Conservation (phyloP, 2,797 vertebrate species). For the Acrossocheilus wenchowensis region DNA sequence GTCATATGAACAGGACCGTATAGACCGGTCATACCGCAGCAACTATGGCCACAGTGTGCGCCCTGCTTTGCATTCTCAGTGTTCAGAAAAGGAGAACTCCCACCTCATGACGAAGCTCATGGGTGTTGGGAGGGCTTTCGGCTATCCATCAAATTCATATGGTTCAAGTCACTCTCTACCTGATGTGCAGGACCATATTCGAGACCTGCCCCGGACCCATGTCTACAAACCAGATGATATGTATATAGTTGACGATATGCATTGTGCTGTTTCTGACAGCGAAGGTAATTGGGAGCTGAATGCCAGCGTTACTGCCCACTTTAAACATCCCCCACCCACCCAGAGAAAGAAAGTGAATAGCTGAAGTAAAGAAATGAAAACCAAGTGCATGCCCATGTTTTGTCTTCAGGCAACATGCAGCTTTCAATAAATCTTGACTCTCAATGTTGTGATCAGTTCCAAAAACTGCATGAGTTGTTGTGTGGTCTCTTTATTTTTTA, state of each 20-base stretch:
- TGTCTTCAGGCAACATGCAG: conserved; percentile 72
- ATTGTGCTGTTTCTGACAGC: conserved; percentile 99
- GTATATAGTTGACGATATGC: conserved; percentile 97
- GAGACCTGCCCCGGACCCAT: conserved; percentile 94
- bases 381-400: conserved; percentile 79
- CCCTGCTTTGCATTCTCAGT: conserved; percentile 86
- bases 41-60: conserved; percentile 82
- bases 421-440: conserved; percentile 76
- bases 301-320: conserved; percentile 78
- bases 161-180: conserved; percentile 99
- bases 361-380: conserved; percentile 76
- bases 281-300: conserved; percentile 96
- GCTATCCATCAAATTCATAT: conserved; percentile 88
- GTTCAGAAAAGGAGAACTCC: conserved; percentile 93
- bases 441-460: conserved; percentile 66
- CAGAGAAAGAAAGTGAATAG: conserved; percentile 72
- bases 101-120: conserved; percentile 86
- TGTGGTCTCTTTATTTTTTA: conserved; percentile 70
- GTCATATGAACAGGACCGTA: conserved; percentile 88
- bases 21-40: conserved; percentile 82
- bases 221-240: conserved; percentile 96
- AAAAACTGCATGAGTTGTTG: conserved; percentile 78
- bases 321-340: conserved; percentile 84
- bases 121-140: conserved; percentile 83
- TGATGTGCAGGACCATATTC: conserved; percentile 96